Percentiles rank a stretch among this genome's conserved stretches.
These are phyloP conservation scores for Procambarus clarkii DNA, from an alignment of 1,140 invertebrate species.

Conservation along the genomic window DNA sequence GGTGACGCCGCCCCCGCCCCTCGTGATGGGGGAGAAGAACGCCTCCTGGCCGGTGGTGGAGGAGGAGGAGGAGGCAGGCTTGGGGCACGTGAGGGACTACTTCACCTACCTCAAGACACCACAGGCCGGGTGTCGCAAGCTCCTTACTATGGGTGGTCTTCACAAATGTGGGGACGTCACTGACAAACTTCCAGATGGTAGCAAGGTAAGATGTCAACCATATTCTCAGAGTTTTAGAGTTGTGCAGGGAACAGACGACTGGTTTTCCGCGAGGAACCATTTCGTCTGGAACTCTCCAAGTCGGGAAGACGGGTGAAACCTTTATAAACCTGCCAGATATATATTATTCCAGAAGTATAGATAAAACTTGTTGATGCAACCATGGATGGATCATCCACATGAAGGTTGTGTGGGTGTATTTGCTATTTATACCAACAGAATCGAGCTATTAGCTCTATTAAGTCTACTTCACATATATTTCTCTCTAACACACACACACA, in stretches of 20 bases:
- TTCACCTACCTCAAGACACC: slow-evolving; percentile 27
- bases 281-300: too few relatives aligned
- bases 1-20: too few relatives aligned
- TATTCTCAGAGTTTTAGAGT: too few relatives aligned
- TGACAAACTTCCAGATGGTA: slow-evolving; percentile 6
- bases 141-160: neutral
- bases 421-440: too few relatives aligned
- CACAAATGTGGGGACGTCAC: neutral
- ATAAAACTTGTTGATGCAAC: neutral
- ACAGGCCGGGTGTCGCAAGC: neutral
- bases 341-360: neutral
- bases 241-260: too few relatives aligned
- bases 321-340: neutral
- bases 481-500: too few relatives aligned
- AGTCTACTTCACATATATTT: too few relatives aligned
- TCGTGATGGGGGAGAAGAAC: neutral
- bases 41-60: too few relatives aligned
- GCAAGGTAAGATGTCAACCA: slow-evolving; percentile 11
- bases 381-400: too few relatives aligned
- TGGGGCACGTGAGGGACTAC: slow-evolving; percentile 3
- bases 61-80: neutral
- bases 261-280: too few relatives aligned
- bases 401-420: too few relatives aligned
- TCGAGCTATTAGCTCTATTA: too few relatives aligned
- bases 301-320: neutral